Conservation (phyloP, 2,888 invertebrate genomes). For the Eutolmus rufibarbis region DNA sequence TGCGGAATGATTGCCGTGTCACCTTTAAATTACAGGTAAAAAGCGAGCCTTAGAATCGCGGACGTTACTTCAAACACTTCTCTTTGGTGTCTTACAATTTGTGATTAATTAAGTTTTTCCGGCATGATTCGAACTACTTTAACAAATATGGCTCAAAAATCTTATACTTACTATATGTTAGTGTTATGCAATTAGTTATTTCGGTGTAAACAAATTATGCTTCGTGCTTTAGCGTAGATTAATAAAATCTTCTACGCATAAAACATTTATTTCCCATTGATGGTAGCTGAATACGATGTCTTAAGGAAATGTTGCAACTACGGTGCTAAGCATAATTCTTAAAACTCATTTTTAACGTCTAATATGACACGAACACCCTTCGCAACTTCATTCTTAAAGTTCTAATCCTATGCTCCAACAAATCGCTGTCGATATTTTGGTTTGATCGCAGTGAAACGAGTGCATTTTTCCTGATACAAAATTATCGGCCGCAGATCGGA, state of each 20-base stretch:
- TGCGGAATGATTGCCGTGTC: neutral
- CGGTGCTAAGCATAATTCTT: too few species aligned
- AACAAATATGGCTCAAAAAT: too few species aligned
- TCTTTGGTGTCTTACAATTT: neutral
- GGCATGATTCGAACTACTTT: too few species aligned
- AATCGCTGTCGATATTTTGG: neutral
- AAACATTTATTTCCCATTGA: too few species aligned
- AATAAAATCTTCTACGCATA: too few species aligned
- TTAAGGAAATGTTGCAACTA: too few species aligned
- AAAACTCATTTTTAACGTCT: neutral
- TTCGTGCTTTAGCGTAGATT: too few species aligned
- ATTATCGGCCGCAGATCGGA: conserved; percentile 9
- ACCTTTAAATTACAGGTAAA: neutral
- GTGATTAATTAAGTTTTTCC: neutral
- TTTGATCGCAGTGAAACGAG: neutral
- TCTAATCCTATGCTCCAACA: neutral
- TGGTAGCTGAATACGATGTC: too few species aligned
- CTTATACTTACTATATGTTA: too few species aligned
- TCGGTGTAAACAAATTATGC: too few species aligned
- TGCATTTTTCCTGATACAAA: neutral
- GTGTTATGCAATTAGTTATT: too few species aligned
- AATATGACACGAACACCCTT: neutral
- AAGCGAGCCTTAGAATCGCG: neutral
- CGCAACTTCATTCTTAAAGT: neutral
- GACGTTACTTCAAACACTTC: neutral